These are phyloP conservation scores for Cichlasoma orientale DNA, from an alignment of 2,797 vertebrate species.

Conservation along the genomic window DNA sequence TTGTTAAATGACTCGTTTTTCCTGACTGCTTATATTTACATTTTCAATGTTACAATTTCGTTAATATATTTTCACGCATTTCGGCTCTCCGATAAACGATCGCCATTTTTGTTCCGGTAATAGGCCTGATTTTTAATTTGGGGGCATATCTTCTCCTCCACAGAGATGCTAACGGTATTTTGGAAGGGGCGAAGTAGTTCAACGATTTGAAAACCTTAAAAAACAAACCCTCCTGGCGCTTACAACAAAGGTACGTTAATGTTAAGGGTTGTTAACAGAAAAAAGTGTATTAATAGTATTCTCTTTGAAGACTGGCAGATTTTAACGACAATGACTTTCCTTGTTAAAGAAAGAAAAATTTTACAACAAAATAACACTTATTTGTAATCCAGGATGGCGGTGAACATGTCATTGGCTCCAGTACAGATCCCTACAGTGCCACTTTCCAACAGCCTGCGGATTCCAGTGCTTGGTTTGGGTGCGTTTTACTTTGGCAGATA, in stretches of 20 bases:
- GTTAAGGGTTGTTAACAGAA: not conserved
- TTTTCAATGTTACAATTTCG: not conserved
- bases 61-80: not conserved
- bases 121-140: not conserved
- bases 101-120: slow-evolving; percentile 33
- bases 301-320: not conserved
- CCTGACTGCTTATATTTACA: accelerated
- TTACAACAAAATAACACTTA: not conserved
- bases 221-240: not conserved
- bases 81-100: not conserved
- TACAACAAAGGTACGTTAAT: not conserved
- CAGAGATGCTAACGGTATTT: slow-evolving; percentile 22
- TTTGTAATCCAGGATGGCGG: not conserved
- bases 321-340: not conserved
- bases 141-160: not conserved
- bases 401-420: slow-evolving; percentile 33
- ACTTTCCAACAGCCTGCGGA: slow-evolving; percentile 77
- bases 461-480: slow-evolving; percentile 78
- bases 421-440: slow-evolving; percentile 50
- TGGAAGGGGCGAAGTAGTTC: not conserved
- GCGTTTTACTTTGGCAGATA: not conserved
- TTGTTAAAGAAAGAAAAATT: not conserved
- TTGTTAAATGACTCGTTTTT: not conserved
- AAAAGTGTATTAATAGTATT: not conserved
- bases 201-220: not conserved